These are phyloP conservation scores for Agapostemon virescens DNA, from an alignment of 2,888 invertebrate genomes.

Conservation along the genomic window DNA sequence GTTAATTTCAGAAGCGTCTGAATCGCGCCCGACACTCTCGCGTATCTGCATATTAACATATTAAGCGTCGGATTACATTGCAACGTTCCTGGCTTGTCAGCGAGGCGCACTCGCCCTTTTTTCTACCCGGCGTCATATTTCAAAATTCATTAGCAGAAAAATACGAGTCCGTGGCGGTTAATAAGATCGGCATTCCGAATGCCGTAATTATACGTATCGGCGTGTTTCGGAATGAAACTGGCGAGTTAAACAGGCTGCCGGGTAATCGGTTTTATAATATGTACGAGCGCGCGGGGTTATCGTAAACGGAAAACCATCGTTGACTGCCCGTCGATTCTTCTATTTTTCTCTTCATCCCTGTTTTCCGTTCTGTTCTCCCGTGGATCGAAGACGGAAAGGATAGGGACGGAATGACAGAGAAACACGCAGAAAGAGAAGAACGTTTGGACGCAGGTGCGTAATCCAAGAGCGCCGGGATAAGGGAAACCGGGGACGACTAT, in stretches of 20 bases:
- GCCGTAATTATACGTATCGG: constrained; percentile 33
- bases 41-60: constrained; percentile 50
- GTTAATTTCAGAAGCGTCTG: constrained; percentile 53
- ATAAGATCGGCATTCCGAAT: constrained; percentile 47
- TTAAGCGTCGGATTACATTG: constrained; percentile 41
- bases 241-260: constrained; percentile 13
- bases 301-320: constrained; percentile 49
- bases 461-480: constrained; percentile 14
- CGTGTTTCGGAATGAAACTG: constrained; percentile 15
- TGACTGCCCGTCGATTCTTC: background rate
- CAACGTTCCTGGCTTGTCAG: constrained; percentile 13
- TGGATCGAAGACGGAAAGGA: background rate
- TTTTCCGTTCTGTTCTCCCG: background rate
- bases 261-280: constrained; percentile 40
- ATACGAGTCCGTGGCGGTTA: constrained; percentile 31
- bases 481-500: constrained; percentile 30
- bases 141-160: constrained; percentile 49
- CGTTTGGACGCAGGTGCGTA: constrained; percentile 50
- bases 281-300: background rate
- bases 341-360: background rate
- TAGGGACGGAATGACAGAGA: constrained; percentile 26
- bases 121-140: constrained; percentile 25
- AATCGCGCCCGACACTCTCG: constrained; percentile 26
- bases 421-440: constrained; percentile 17
- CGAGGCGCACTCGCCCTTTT: background rate